phyloP scores from a whole-genome alignment of 2,888 invertebrate species.

The Scaptomyza reducta region DNA sequence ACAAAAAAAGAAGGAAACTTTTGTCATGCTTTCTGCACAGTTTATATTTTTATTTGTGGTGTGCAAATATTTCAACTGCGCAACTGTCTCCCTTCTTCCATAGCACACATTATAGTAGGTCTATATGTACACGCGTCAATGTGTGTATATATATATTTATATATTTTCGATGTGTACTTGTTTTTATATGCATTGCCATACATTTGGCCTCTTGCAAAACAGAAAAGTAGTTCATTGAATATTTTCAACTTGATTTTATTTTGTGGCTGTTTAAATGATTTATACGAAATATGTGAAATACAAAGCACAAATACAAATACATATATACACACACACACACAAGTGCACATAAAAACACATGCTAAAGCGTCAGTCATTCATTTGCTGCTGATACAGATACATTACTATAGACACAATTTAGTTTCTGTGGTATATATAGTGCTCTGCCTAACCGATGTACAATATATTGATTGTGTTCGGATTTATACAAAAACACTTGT shows the following conservation, averaged over 20 bases:
- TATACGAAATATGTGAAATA: conserved; percentile 62
- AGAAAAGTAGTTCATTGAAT: conserved; percentile 79
- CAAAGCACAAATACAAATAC: conserved; percentile 48
- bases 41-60: conserved; percentile 52
- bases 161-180: conserved; percentile 48
- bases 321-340: conserved; percentile 3
- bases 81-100: neutral
- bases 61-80: conserved; percentile 44
- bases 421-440: conserved; percentile 9
- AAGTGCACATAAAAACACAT: conserved; percentile 29
- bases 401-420: conserved; percentile 21
- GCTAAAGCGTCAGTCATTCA: conserved; percentile 49
- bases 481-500: conserved; percentile 32
- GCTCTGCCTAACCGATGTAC: conserved; percentile 50
- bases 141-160: conserved; percentile 12
- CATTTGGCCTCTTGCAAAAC: conserved; percentile 61
- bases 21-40: conserved; percentile 44
- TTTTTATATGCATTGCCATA: conserved; percentile 52
- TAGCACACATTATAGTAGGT: conserved; percentile 25
- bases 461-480: conserved; percentile 58
- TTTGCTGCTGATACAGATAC: conserved; percentile 36
- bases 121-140: conserved; percentile 11
- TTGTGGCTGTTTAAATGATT: conserved; percentile 69
- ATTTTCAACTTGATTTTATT: conserved; percentile 76
- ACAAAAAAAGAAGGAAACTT: neutral